These are phyloP conservation scores for Diplosoma virens DNA, from an alignment of 23 tunicate species.

Conservation along the genomic window DNA sequence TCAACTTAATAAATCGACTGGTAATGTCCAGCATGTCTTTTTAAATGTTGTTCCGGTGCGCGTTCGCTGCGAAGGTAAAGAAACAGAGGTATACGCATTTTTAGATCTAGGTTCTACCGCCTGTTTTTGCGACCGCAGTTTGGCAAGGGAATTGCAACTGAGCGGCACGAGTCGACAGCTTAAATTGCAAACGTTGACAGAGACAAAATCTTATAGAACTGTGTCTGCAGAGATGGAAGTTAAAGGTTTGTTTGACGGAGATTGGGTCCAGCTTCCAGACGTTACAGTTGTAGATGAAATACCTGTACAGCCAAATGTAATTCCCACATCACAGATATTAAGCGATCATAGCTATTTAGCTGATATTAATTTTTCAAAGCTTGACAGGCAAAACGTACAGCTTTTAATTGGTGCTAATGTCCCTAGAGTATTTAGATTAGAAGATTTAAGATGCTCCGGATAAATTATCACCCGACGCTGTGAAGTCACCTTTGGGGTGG, in stretches of 20 bases:
- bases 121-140: not conserved
- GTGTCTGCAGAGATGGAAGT: not conserved
- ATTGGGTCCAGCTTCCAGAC: not conserved
- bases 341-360: not conserved
- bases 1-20: slow-evolving; percentile 6
- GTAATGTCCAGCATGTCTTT: not conserved
- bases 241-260: not conserved
- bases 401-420: not conserved
- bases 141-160: not conserved
- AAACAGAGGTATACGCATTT: not conserved
- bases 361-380: not conserved
- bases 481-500: too few relatives aligned
- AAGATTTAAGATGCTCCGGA: not conserved
- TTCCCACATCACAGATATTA: not conserved
- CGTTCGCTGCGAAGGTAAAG: not conserved
- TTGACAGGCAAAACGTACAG: not conserved
- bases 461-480: too few relatives aligned
- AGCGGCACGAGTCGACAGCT: not conserved
- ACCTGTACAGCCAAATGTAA: not conserved
- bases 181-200: not conserved
- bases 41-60: slow-evolving; percentile 14
- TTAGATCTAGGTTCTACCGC: slow-evolving; percentile 7
- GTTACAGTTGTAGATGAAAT: not conserved
- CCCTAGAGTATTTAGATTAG: not conserved
- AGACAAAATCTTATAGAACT: not conserved